Evolutionary conservation across 1,140 invertebrate species (phyloP), one percentile per base, ranked within the genome.

Genomic region (Brachionus koreanus): DNA sequence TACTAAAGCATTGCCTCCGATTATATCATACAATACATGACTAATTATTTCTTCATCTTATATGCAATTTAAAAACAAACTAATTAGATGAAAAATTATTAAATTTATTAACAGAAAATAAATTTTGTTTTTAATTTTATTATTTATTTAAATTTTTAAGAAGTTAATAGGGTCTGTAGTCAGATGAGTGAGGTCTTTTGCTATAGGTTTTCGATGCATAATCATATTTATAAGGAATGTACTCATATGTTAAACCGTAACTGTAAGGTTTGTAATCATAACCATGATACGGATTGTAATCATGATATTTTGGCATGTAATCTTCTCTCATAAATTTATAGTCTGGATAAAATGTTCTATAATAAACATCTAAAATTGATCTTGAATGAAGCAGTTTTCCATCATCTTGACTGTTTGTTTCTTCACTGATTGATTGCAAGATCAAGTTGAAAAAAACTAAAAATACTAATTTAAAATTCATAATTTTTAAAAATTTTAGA

Each of bases 331-430:
- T 37, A 39, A 69, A 69, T 69, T 69, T 69, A 69, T 69, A 69
- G 37, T 69, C 65, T 0, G 65, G 65, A 69, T 69, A 69, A 69
- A 69, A 69, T 39, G 65, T 69, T 69, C 65, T 69, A 69, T 69
- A 69, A 16, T 37, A 69, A 19, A 69, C 65, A n/a, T 69, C 65
- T 19, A 69, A 37, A 39, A 69, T 39, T 69, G 65, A 69, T 69
- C 65, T 69, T 39, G 65, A 39, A 16, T 69, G 13, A 16, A 43
- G 7, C 19, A 23, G 9, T 19, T 23, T 57, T 57, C 16, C 49
- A 23, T 57, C 49, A 23, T 19, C 19, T 16, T 1, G n/a, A 57
- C 16, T 23, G 6, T 23, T 19, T 23, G 7, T 23, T 57, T 57
- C 49, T 19, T 16, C 49, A 10, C 49, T 19, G 19, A 57, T 57